A percentile compares a stretch with the other conserved stretches of the same genome.
phyloP scores from a whole-genome alignment of 2,888 invertebrate species.

The Mesorhabditis belari region DNA sequence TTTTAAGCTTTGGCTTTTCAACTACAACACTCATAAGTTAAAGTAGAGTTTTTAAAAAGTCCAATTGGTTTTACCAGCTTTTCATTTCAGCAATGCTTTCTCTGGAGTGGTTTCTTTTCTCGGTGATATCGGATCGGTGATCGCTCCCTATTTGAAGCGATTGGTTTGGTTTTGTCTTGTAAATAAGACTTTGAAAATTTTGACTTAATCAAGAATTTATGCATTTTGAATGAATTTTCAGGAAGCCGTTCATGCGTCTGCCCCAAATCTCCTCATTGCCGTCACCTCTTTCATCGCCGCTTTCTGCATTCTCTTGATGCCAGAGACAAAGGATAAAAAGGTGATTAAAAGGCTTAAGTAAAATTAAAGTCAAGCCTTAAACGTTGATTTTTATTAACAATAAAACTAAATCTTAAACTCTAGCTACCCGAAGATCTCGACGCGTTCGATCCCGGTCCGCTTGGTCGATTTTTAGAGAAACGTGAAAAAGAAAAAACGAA shows the following conservation, averaged over 20 bases:
- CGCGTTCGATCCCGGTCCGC: constrained; percentile 34
- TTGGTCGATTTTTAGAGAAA: constrained; percentile 6
- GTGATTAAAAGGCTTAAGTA: constrained; percentile 18
- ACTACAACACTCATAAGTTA: constrained; percentile 13
- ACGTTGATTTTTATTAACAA: neutral
- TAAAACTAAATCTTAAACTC: constrained; percentile 2
- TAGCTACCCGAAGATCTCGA: constrained; percentile 35
- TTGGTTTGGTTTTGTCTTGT: constrained; percentile 23
- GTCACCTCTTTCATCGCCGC: constrained; percentile 37
- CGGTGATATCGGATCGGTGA: constrained; percentile 46
- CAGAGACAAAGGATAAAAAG: constrained; percentile 39
- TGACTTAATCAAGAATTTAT: neutral
- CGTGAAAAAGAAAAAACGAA: neutral
- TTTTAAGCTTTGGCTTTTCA: neutral
- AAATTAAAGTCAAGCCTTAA: neutral
- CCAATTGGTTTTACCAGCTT: constrained; percentile 11
- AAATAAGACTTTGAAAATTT: neutral
- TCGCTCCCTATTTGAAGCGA: constrained; percentile 45
- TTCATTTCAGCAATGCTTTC: constrained; percentile 44
- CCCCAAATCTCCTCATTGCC: constrained; percentile 33
- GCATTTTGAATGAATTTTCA: constrained; percentile 6
- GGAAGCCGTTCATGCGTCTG: constrained; percentile 31
- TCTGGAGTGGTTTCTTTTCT: constrained; percentile 39
- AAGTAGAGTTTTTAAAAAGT: neutral
- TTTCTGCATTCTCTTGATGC: constrained; percentile 26